Percentiles rank a stretch among this genome's conserved stretches.
These are phyloP conservation scores for Cydia strobilella DNA, from an alignment of 1,140 invertebrate genomes.

Conservation along the genomic window DNA sequence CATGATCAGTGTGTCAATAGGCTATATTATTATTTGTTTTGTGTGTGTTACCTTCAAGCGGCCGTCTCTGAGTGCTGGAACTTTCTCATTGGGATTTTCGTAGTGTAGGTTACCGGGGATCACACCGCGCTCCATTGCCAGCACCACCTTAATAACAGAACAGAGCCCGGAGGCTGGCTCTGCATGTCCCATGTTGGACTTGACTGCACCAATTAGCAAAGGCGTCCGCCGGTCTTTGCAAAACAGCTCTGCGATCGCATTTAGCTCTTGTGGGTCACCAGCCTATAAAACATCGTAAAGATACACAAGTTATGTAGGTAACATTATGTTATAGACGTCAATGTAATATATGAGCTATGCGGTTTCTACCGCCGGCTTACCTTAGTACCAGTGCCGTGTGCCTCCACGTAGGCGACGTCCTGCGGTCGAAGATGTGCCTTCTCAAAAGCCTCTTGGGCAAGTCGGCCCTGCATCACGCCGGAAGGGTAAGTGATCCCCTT, in stretches of 20 bases:
- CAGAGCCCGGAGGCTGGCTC: constrained; percentile 83
- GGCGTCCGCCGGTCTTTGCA: constrained; percentile 72
- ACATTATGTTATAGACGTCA: constrained; percentile 45
- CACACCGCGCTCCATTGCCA: constrained; percentile 58
- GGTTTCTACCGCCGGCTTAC: constrained; percentile 59
- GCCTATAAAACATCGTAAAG: constrained; percentile 54
- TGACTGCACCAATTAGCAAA: constrained; percentile 84
- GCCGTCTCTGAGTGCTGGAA: constrained; percentile 82
- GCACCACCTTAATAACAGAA: constrained; percentile 79
- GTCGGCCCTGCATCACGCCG: constrained; percentile 90
- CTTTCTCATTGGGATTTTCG: constrained; percentile 82
- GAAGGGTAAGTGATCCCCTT: constrained; percentile 96
- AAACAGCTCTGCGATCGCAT: constrained; percentile 45
- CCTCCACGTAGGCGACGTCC: constrained; percentile 88
- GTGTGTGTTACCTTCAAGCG: constrained; percentile 77
- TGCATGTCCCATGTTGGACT: constrained; percentile 86
- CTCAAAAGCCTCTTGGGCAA: constrained; percentile 92
- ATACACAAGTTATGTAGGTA: no score
- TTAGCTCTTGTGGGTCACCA: constrained; percentile 41
- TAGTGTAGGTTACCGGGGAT: constrained; percentile 87
- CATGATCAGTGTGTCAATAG: no score
- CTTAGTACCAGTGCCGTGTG: constrained; percentile 97
- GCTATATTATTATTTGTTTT: no score
- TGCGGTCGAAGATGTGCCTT: constrained; percentile 86
- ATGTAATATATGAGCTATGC: no score